Base-by-base conservation (phyloP, 2,113 vertebrate genomes). In the Taxidea taxus region DNA sequence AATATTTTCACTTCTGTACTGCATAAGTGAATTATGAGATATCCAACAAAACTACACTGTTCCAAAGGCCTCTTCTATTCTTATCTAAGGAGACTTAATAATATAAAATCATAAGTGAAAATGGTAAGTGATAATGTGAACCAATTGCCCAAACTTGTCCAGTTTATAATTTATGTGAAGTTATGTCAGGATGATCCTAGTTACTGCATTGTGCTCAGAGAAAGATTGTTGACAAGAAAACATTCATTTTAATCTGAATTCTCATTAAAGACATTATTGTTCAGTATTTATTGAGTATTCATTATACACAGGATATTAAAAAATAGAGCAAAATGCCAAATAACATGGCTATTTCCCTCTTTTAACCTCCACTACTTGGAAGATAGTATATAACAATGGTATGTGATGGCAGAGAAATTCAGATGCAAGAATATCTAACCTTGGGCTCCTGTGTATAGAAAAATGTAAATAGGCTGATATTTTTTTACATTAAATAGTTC, bases 381-480 rank as follows among this genome's bases (percentile, higher is more conserved):
- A 75, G 37, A 75, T n/a, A 21, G 4, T 51, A 54, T 34, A 42
- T 42, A 89, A 37, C 56, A 75, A 44, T 56, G 7, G 14, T 34
- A 18, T 68, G 10, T 64, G 39, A 80, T 54, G 42, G 54, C 42
- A 93, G 49, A 91, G 72, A 86, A 87, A 94, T 91, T 94, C 39
- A 77, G 74, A 95, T 87, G 49, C 74, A 93, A 97, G 64, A 66
- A 68, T 85, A 85, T 91, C 74, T 88, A 92, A 80, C 62, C 58
- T 25, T 47, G 29, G 78, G 20, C 25, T 95, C 34, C 58, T 94
- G 3, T 83, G 47, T 68, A 64, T 37, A 85, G 39, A 9, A 89
- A 89, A 96, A 97, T 89, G 74, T 97, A 62, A 96, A 95, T 96
- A 92, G 54, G 82, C 18, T 96, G 85, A 85, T 91, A 84, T 56